Percentiles rank a stretch among this genome's conserved stretches.
Evolutionary conservation across 1,140 invertebrate genomes (phyloP).

Genomic region (Heliconius hermathena): DNA sequence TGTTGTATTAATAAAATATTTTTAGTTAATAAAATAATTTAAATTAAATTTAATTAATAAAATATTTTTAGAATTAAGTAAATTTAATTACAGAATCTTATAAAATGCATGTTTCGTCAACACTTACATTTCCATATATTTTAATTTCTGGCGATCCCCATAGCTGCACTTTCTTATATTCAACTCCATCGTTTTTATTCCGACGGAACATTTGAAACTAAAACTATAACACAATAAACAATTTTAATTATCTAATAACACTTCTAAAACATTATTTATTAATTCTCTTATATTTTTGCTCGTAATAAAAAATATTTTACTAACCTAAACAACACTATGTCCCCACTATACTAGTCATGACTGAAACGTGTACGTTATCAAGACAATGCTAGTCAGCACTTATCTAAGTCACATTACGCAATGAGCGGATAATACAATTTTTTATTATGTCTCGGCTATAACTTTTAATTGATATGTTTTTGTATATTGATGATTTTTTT

Average conservation of each 20-base stretch:
- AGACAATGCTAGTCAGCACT: conserved; percentile 17
- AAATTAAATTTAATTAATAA: too few relatives aligned
- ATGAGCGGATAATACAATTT: conserved; percentile 5
- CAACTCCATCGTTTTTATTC: conserved; percentile 52
- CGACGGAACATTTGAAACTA: conserved; percentile 62
- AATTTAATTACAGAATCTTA: not conserved
- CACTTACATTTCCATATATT: conserved; percentile 2
- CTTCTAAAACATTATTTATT: not conserved
- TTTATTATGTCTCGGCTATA: not conserved
- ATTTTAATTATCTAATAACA: not conserved
- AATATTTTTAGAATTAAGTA: too few relatives aligned
- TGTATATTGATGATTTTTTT: too few relatives aligned
- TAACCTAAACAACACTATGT: conserved; percentile 7
- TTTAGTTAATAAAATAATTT: too few relatives aligned
- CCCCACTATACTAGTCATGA: conserved; percentile 21
- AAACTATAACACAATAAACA: not conserved
- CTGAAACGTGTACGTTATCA: conserved; percentile 37
- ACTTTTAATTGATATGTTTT: not conserved
- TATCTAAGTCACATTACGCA: conserved; percentile 22
- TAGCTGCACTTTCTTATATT: conserved; percentile 56
- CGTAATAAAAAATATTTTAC: not conserved
- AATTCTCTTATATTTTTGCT: not conserved
- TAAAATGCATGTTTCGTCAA: not conserved
- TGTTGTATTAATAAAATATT: too few relatives aligned
- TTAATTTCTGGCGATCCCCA: conserved; percentile 44